phyloP scores from a whole-genome alignment of 2,797 vertebrate species.

The Salarias fasciatus region DNA sequence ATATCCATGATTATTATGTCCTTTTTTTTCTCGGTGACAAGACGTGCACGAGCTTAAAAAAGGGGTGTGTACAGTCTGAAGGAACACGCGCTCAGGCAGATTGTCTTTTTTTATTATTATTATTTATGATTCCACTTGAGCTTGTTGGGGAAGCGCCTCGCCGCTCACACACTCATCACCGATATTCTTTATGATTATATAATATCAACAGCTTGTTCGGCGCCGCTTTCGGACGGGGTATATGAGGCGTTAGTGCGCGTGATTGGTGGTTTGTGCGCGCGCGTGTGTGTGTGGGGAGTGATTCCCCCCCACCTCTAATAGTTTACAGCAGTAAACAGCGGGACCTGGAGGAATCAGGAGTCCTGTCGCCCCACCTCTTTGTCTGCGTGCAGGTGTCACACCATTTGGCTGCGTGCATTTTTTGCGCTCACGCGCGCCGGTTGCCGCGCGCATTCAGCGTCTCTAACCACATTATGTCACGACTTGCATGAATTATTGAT shows the following conservation, averaged over 20 bases:
- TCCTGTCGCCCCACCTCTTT: conserved; percentile 58
- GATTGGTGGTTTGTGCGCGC: background rate
- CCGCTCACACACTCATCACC: conserved; percentile 1
- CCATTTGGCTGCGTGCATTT: conserved; percentile 29
- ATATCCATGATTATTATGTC: background rate
- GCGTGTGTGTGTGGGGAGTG: background rate
- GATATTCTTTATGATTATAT: conserved; percentile 17
- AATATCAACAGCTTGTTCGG: conserved; percentile 17
- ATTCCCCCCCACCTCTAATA: background rate
- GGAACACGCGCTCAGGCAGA: conserved; percentile 33
- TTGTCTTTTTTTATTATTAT: conserved; percentile 10
- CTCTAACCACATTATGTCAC: conserved; percentile 50
- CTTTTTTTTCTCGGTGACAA: background rate
- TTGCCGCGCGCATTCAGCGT: background rate
- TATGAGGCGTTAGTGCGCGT: too few relatives aligned
- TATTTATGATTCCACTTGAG: too few relatives aligned
- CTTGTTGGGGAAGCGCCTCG: rapidly evolving
- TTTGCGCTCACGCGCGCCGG: conserved; percentile 2
- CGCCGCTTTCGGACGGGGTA: too few relatives aligned
- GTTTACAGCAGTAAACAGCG: conserved; percentile 33
- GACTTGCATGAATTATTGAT: conserved; percentile 65
- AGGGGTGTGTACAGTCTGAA: conserved; percentile 74
- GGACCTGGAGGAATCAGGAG: conserved; percentile 24
- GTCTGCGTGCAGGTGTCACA: conserved; percentile 70
- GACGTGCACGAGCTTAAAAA: conserved; percentile 65